These are phyloP conservation scores for Epsilonema sp. DNA, from an alignment of 2,888 invertebrate genomes.

Conservation along the genomic window DNA sequence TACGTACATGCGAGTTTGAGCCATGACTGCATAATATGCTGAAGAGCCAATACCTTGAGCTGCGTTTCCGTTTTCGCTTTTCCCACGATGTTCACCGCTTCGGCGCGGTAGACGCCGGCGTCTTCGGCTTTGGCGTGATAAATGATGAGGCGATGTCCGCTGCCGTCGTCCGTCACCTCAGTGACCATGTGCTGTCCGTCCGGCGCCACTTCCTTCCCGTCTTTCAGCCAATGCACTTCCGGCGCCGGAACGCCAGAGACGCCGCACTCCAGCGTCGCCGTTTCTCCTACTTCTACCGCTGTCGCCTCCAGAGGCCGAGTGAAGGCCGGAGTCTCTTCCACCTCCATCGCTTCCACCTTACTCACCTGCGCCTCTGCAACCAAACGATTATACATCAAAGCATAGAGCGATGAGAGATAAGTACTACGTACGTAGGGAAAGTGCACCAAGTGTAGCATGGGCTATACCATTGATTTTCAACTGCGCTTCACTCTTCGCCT, in stretches of 20 bases:
- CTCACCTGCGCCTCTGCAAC: too few species aligned
- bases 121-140: constrained; percentile 38
- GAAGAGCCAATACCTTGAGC: too few species aligned
- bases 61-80: too few species aligned
- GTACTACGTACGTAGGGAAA: too few species aligned
- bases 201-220: constrained; percentile 39
- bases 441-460: too few species aligned
- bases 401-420: too few species aligned
- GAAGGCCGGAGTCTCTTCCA: not conserved
- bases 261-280: not conserved
- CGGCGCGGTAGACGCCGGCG: constrained; percentile 22
- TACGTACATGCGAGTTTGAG: too few species aligned
- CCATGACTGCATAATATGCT: too few species aligned
- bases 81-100: constrained; percentile 31
- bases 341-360: not conserved
- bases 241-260: constrained; percentile 30
- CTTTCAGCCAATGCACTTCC: constrained; percentile 64
- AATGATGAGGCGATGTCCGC: not conserved
- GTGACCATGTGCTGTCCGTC: not conserved
- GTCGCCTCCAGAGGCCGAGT: not conserved
- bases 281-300: not conserved
- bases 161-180: not conserved
- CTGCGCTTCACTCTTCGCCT: constrained; percentile 6
- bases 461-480: constrained; percentile 4
- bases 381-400: too few species aligned